phyloP scores from a whole-genome alignment of 2,113 vertebrate genomes.

The Phaethornis superciliosus region DNA sequence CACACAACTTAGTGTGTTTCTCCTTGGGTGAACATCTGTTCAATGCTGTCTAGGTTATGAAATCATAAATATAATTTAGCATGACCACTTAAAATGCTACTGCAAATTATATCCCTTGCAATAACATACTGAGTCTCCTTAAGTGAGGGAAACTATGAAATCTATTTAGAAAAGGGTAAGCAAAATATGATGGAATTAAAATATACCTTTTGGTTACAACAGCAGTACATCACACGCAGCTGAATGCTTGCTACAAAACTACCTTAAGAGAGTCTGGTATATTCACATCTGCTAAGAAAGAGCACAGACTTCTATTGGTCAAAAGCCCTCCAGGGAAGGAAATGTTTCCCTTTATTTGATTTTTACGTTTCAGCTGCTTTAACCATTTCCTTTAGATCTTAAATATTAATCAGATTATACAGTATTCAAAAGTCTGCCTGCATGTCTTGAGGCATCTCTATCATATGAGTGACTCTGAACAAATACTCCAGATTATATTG shows the following conservation, averaged over 20 bases:
- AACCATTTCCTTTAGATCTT: conserved; percentile 26
- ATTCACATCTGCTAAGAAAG: neutral
- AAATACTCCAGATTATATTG: neutral
- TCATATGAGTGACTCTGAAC: neutral
- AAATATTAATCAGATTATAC: conserved; percentile 41
- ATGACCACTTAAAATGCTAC: neutral
- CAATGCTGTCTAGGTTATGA: neutral
- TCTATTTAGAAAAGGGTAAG: neutral
- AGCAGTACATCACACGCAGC: neutral
- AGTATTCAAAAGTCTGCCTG: conserved; percentile 13
- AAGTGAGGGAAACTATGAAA: neutral
- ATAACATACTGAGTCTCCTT: neutral
- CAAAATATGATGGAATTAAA: neutral
- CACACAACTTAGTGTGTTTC: neutral
- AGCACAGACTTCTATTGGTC: neutral
- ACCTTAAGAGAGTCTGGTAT: neutral
- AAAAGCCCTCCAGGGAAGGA: neutral
- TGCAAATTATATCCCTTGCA: neutral
- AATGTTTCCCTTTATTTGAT: conserved; percentile 1
- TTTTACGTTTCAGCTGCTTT: neutral
- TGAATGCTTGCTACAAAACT: neutral
- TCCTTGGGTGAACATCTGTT: neutral
- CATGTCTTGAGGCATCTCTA: conserved; percentile 19
- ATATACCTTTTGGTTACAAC: neutral
- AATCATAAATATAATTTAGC: neutral